Evolutionary conservation across 2,113 vertebrate genomes (phyloP).

Genomic region (Oreochromis tanganicae): DNA sequence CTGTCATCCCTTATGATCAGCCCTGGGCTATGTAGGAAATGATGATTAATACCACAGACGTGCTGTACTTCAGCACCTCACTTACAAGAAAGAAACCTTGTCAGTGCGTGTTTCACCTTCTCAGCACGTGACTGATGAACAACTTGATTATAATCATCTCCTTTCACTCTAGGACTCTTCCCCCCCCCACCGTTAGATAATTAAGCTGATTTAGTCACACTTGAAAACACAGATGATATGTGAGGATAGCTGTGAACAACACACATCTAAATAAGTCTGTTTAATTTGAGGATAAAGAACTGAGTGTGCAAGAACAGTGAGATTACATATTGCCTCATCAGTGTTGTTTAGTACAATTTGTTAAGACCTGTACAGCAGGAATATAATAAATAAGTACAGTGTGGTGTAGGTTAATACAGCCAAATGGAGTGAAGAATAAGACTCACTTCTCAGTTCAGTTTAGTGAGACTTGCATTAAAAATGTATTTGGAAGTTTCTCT

Average conservation of each 20-base stretch:
- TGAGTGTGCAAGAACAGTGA: conserved; percentile 33
- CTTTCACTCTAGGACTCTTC: conserved; percentile 15
- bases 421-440: background rate
- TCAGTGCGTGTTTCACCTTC: conserved; percentile 25
- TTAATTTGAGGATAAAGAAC: conserved; percentile 55
- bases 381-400: conserved; percentile 63
- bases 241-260: background rate
- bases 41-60: background rate
- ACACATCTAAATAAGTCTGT: conserved; percentile 34
- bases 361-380: conserved; percentile 45
- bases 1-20: background rate
- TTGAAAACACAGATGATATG: conserved; percentile 13
- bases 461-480: background rate
- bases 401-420: conserved; percentile 27
- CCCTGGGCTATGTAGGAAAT: background rate
- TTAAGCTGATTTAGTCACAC: conserved; percentile 46
- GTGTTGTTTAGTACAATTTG: conserved; percentile 35
- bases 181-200: conserved; percentile 11
- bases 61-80: conserved; percentile 1
- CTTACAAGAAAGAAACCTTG: background rate
- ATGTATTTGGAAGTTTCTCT: background rate
- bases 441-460: background rate
- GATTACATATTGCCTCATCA: conserved; percentile 38
- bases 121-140: conserved; percentile 58
- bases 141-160: conserved; percentile 57